Conservation (phyloP, 1,140 invertebrate species). For the Aphidius gifuensis region DNA sequence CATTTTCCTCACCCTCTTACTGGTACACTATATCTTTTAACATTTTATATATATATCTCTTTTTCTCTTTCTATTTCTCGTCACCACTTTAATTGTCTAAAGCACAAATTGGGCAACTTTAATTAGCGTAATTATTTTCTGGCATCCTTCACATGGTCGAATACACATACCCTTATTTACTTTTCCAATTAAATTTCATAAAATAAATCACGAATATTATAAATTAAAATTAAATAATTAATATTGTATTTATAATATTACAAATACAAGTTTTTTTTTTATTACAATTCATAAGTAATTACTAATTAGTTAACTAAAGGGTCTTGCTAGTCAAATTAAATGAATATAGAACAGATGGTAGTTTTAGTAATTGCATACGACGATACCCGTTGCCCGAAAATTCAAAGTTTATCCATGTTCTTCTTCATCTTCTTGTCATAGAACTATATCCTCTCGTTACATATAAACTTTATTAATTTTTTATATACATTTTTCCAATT, state of each 20-base stretch:
- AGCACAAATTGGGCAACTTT: slow-evolving; percentile 52
- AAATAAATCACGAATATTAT: background rate
- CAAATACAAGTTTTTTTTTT: slow-evolving; percentile 18
- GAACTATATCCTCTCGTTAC: background rate
- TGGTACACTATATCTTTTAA: too few species aligned
- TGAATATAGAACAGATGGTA: slow-evolving; percentile 28
- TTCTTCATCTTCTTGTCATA: background rate
- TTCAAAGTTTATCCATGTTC: too few species aligned
- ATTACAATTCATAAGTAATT: slow-evolving; percentile 31
- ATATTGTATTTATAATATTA: background rate
- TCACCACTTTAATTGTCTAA: slow-evolving; percentile 51
- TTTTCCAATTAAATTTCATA: background rate
- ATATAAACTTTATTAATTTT: slow-evolving; percentile 21
- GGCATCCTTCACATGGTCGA: slow-evolving; percentile 38
- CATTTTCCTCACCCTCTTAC: background rate
- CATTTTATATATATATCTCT: background rate
- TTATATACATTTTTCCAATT: too few species aligned
- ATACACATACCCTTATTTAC: slow-evolving; percentile 19
- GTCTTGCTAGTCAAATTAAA: slow-evolving; percentile 30
- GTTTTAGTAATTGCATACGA: slow-evolving; percentile 26
- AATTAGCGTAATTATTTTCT: slow-evolving; percentile 54
- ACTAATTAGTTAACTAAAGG: slow-evolving; percentile 28
- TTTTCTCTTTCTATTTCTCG: slow-evolving; percentile 10
- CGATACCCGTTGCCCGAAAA: background rate
- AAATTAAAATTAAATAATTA: slow-evolving; percentile 15